Evolutionary conservation across 2,888 invertebrate genomes (phyloP).

Genomic region (Anarsia innoxiella): DNA sequence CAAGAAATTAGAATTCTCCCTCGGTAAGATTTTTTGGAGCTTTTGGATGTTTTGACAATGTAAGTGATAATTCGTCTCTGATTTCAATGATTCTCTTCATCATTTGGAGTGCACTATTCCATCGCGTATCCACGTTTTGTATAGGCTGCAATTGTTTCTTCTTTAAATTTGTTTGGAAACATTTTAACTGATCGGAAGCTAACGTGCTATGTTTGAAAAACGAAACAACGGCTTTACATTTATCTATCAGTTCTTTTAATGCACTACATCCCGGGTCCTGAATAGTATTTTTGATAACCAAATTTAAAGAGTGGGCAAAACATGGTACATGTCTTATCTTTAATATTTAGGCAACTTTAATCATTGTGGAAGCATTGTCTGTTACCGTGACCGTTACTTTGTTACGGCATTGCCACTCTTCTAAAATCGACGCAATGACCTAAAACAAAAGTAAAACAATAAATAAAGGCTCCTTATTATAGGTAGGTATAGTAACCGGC

Average conservation of each 20-base stretch:
- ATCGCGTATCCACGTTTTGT: neutral
- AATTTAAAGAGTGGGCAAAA: constrained; percentile 1
- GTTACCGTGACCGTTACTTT: neutral
- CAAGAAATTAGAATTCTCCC: neutral
- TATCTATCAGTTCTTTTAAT: neutral
- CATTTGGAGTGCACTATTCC: neutral
- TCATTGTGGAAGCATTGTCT: neutral
- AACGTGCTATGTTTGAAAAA: neutral
- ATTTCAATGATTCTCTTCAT: neutral
- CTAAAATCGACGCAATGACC: neutral
- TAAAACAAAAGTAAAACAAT: constrained; percentile 1
- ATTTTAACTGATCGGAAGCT: neutral
- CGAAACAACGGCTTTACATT: neutral
- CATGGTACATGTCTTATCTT: neutral
- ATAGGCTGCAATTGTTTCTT: neutral
- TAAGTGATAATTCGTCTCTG: neutral
- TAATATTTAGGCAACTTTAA: constrained; percentile 1
- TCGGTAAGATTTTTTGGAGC: neutral
- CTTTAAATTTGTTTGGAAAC: neutral
- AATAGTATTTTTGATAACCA: neutral
- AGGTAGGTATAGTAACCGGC: too few relatives aligned
- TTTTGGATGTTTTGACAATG: neutral
- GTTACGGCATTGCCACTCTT: neutral
- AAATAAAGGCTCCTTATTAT: too few relatives aligned
- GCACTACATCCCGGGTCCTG: neutral